Evolutionary conservation across 37 sponge, comb jelly and placozoan genomes (phyloP), one percentile per base, ranked within the genome.

Genomic region (Aphrocallistes beatrix): DNA sequence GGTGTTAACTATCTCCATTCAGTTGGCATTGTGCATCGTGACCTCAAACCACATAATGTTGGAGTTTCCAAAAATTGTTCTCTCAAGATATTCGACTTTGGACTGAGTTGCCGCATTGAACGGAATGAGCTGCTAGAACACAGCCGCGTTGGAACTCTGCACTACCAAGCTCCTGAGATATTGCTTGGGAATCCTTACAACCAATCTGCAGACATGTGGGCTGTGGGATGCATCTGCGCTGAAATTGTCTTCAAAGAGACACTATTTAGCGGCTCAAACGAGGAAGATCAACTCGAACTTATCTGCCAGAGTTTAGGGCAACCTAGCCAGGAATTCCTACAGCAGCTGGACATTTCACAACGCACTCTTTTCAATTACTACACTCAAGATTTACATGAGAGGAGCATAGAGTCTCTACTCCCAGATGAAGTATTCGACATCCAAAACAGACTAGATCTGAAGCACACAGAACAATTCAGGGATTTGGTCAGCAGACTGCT

Each of bases 121-220:
- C 3, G 25, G 8, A 60, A 60, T 60, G 34, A 19, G 3, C 25
- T 60, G 6, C 8, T 13, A 6, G 75, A 60, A 13, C 75, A 19
- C 32, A 60, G 28, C n/a, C 75, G 75, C 34, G 75, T 13, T 19
- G 75, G 75, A 30, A 60, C 75, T 13, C 75, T 3, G 6, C 8
- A 60, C 75, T 60, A 60, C 75, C 10, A 60, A 13, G 8, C 75
- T 60, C 75, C 75, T 3, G 75, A 60, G 34, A 3, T 60, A 30
- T 30, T 60, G 32, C 75, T 60, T 13, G 75, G 75, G 25, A 60
- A 60, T 13, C 10, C 3, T 19, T 60, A 60, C 75, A 13, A 13
- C 34, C 75, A 60, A 30, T 60, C 75, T 6, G 75, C 75, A 6
- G 75, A 60, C 34, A 60, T 60, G 75, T 60, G 75, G 75, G 75